Evolutionary conservation across 2,888 invertebrate genomes (phyloP).

Genomic region (Heliconius ethilla): DNA sequence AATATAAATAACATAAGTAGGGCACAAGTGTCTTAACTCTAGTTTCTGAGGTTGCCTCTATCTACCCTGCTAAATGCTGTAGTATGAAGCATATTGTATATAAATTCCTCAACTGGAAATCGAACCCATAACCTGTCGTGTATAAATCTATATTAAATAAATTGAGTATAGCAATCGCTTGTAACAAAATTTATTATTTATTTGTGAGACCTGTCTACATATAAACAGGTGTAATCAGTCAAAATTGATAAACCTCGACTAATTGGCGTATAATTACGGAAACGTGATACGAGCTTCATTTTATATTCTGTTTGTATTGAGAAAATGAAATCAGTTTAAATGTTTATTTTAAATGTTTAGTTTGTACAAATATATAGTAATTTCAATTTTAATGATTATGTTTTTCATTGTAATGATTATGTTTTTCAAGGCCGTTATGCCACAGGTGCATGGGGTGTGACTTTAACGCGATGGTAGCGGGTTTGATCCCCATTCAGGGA

Average conservation of each 20-base stretch:
- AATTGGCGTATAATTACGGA: constrained; percentile 24
- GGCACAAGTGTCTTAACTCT: too few species aligned
- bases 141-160: too few species aligned
- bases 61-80: too few species aligned
- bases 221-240: constrained; percentile 21
- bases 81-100: too few species aligned
- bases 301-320: constrained; percentile 14
- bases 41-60: too few species aligned
- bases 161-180: not conserved
- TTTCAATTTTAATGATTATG: not conserved
- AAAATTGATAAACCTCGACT: constrained; percentile 24
- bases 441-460: not conserved
- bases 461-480: too few species aligned
- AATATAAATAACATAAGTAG: too few species aligned
- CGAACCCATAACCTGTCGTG: too few species aligned
- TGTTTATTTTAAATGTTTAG: constrained; percentile 12
- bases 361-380: not conserved
- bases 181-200: not conserved
- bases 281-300: constrained; percentile 19
- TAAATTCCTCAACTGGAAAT: too few species aligned
- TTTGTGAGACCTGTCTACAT: constrained; percentile 3
- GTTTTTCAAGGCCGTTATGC: not conserved
- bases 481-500: too few species aligned
- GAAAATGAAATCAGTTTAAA: constrained; percentile 8
- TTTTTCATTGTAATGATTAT: not conserved